Percentiles rank a stretch among this genome's conserved stretches.
Evolutionary conservation across 30 jellyfish, hydroid and myxozoan species (phyloP).

Genomic region (Hydra vulgaris): DNA sequence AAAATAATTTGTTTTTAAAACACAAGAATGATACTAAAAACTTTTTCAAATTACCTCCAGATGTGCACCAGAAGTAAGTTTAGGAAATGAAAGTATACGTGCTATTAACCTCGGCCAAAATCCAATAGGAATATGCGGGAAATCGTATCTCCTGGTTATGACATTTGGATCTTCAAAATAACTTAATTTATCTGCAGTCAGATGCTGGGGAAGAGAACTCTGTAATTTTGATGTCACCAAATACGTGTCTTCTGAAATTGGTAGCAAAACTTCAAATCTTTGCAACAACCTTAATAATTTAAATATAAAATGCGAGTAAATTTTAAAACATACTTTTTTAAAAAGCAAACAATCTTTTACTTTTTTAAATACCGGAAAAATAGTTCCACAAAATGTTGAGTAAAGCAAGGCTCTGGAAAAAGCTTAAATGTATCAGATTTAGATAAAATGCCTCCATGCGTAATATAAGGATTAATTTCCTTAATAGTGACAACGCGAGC

Average conservation of each 20-base stretch:
- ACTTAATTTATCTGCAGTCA: too few species aligned
- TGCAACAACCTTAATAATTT: constrained; percentile 47
- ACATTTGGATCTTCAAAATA: constrained; percentile 5
- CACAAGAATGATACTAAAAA: too few species aligned
- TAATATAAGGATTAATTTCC: constrained; percentile 59
- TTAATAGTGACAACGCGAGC: constrained; percentile 80
- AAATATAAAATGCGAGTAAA: neutral
- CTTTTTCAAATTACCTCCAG: neutral
- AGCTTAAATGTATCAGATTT: constrained; percentile 40
- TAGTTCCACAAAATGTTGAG: constrained; percentile 46
- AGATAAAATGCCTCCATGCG: constrained; percentile 37
- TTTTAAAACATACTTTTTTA: too few species aligned
- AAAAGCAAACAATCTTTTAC: too few species aligned
- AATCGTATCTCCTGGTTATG: constrained; percentile 48
- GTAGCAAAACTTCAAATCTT: constrained; percentile 62
- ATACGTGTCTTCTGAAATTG: constrained; percentile 41
- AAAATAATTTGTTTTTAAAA: too few species aligned
- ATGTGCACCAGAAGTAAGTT: neutral
- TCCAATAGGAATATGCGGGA: constrained; percentile 79
- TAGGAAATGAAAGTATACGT: constrained; percentile 33
- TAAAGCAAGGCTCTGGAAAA: constrained; percentile 47
- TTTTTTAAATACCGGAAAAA: constrained; percentile 76
- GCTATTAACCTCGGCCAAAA: constrained; percentile 85
- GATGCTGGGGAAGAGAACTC: constrained; percentile 6
- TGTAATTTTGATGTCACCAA: constrained; percentile 73